Evolutionary conservation across 2,797 vertebrate species (phyloP), one percentile per base, ranked within the genome.

Genomic region (Gymnocypris eckloni): DNA sequence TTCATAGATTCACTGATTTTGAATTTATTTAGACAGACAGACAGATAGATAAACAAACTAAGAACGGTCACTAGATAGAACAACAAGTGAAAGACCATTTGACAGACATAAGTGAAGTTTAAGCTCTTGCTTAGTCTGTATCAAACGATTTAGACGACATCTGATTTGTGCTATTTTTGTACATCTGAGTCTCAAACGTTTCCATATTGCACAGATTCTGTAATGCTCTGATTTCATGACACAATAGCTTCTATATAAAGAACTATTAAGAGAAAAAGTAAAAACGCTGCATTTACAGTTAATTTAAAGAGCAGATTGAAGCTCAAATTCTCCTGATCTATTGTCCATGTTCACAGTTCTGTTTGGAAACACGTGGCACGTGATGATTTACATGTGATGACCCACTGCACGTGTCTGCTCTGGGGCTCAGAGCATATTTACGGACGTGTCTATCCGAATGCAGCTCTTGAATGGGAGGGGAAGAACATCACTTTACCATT

Each of bases 391-490:
- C 54, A 73, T 66, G 77, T 80, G 84, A 64, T 15, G n/a, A 59
- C 37, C 12, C 25, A 15, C 45, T 50, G 41, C 84, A 85, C 84
- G 69, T 85, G 84, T 80, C 41, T 15, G 54, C 76, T 73, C 67
- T n/a, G 15, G 77, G 77, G 41, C 41, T 73, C 22, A 56, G 13
- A 70, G 54, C 48, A 67, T 37, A 56, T 84, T 69, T 67, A 28
- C 28, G 6, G 83, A n/a, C 1, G 12, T 18, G 66, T 43, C 22
- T 41, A 37, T 66, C 61, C 59, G 25, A 8, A 28, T 7, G 11
- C 9, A 84, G 79, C 83, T 59, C 79, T 22, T 45, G 8, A 71
- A 72, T 20, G 37, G 50, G 33, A 82, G 66, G 39, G 77, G 13
- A 39, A 72, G 22, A 72, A 43, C 80, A 28, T 52, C 20, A 18